Percentiles rank a stretch among this genome's conserved stretches.
Evolutionary conservation across 2,888 invertebrate species (phyloP).

Genomic region (Melanophora roralis): DNA sequence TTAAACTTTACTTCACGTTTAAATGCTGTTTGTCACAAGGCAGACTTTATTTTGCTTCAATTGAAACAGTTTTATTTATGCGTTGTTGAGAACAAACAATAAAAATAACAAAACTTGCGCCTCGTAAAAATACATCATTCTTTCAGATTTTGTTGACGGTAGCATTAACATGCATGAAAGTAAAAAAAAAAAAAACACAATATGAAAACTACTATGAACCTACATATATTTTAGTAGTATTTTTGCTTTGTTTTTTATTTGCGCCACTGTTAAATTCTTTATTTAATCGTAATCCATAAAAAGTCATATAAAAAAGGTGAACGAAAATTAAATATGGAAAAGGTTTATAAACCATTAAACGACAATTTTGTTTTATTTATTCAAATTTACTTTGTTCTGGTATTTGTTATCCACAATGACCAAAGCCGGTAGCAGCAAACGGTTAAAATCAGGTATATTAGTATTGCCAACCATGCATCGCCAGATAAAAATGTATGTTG

Average conservation of each 20-base stretch:
- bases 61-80: neutral
- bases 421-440: neutral
- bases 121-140: neutral
- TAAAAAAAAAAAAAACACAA: neutral
- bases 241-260: neutral
- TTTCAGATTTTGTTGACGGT: slow-evolving; percentile 7
- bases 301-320: slow-evolving; percentile 18
- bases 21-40: slow-evolving; percentile 13
- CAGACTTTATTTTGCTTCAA: neutral
- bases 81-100: neutral
- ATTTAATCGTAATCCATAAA: slow-evolving; percentile 22
- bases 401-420: neutral
- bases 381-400: neutral
- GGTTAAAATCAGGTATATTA: slow-evolving; percentile 31
- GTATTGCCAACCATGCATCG: neutral
- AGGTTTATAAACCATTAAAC: neutral
- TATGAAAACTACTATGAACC: no score
- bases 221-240: neutral
- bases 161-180: slow-evolving; percentile 19
- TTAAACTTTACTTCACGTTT: neutral
- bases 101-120: neutral
- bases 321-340: slow-evolving; percentile 10
- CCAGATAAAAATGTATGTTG: slow-evolving; percentile 12
- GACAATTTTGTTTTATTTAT: neutral
- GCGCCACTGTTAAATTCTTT: slow-evolving; percentile 32